Evolutionary conservation across 2,797 vertebrate genomes (phyloP), one percentile per base, ranked within the genome.

Genomic region (Cirrhinus molitorella): DNA sequence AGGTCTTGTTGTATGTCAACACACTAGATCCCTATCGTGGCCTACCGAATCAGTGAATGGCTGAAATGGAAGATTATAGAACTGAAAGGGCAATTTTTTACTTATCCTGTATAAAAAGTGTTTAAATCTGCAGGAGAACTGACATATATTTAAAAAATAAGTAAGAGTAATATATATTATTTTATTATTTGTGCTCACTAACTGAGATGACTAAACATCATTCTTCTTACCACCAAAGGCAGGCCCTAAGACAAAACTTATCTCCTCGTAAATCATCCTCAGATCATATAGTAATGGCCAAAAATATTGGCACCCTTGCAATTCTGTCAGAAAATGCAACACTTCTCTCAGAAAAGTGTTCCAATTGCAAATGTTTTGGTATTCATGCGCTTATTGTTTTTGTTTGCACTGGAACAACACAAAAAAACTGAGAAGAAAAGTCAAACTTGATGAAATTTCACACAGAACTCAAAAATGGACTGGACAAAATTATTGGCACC

Each of bases 1-100:
- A 66, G 34, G 21, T 79, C 63, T 25, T 34, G 61, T 37, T 25
- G 47, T 16, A 19, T 51, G 43, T 79, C 47, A 79, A 53, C 49
- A 68, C 4, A 16, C 4, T 21, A 59, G 75, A 31, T 55, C 13
- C 21, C 12, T 55, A 49, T 79, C 13, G 3, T 34, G 63, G 11
- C 4, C 43, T 31, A 21, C 57, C 12, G 10, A 43, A 28, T 63
- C 4, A 61, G 37, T 43, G n/a, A 45, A 65, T n/a, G 43, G 34
- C 2, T 31, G 25, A 59, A 14, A 25, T 5, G 5, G 23, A 43
- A 3, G 4, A 80, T 57, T 11, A 31, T 43, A 43, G 14, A 68
- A 25, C 19, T 53, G 13, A 19, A 66, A 8, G 4, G 3, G 25
- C 16, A 55, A 23, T 11, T 28, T 61, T 19, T 14, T 12, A 59